Evolutionary conservation across 2,113 vertebrate genomes (phyloP), one percentile per base, ranked within the genome.

Genomic region (Ophiodon elongatus): DNA sequence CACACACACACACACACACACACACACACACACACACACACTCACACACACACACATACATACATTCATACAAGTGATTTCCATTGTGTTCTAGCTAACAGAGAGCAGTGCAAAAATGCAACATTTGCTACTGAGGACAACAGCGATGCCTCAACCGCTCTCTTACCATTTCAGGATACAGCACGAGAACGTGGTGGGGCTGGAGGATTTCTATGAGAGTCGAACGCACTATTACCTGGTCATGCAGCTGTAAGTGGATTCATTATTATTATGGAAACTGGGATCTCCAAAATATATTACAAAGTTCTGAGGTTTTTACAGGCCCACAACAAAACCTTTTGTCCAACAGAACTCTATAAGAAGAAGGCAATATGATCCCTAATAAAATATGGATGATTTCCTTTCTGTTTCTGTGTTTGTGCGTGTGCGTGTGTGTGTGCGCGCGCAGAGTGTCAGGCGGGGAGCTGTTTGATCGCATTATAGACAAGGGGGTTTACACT

Each of bases 131-230:
- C 9, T 47, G 8, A 62, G 31, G 65, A 41, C 27, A 56, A 6
- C 39, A 62, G 14, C 33, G 14, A 82, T 5, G 1, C 41, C 4
- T 85, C 17, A 47, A 45, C 14, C 19, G 69, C 7, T 70, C 10
- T 88, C 67, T 90, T 65, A 59, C 56, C 70, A 1, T 91, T 84
- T 83, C 94, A 99, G 98, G 89, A 97, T 99, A 93, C 98, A 98
- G 84, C 98, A 99, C 0, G 96, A 98, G 17, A 99, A 99, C 84
- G 97, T 99, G 0, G 96, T 99, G 80, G 96, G 96, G 19, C 91
- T 99, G 85, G 97, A 98, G 80, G 98, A 99, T 19, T 97, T 99
- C 93, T 99, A 99, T 0, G 98, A 99, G 91, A 99, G 95, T 27
- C 83, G 93, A 15, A 98, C 97, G 5, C 98, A 99, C 92, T 99